Base-by-base conservation (phyloP, 1,140 invertebrate species). In the Aleiodes sp. region DNA sequence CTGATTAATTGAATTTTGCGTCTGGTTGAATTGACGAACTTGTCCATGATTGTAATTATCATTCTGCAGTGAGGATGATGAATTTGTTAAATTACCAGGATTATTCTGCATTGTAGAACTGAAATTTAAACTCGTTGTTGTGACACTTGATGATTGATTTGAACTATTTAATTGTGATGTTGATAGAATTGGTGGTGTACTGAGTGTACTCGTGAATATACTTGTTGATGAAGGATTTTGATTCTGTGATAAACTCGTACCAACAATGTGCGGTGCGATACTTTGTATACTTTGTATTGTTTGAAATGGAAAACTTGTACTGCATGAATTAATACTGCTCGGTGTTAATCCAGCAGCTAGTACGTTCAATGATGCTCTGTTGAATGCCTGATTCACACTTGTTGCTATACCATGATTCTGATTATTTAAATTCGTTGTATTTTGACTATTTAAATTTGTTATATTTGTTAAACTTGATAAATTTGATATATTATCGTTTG, bases 271-370 rank as follows among this genome's bases (percentile, higher is more conserved):
- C 9, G 84, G 84, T 33, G 84, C 82, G 28, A 86, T 78, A 70
- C 75, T 86, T 65, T 85, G 83, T 69, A 86, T 84, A 68, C 80
- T 85, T 52, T 85, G 84, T 70, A 86, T 84, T 6, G 83, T 75
- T 80, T 83, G 83, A 73, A 84, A 84, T 65, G 83, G 80, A 76
- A 84, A 84, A 65, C 76, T 79, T 65, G 75, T 75, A 57, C 71
- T 77, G 60, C 75, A 80, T n/a, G 82, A 79, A 71, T 80, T 84
- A 29, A 84, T 75, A 64, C 80, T 84, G 52, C 76, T 78, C n/a
- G 79, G 73, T 39, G 80, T 78, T 12, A 80, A 64, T 52, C 80
- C 78, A 63, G 76, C 78, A 3, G 79, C 72, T 7, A 83, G 72
- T 19, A 82, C 81, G 67, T 82, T 85, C 6, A 80, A 26, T n/a